Evolutionary conservation across 2,888 invertebrate species (phyloP), one percentile per base, ranked within the genome.

Genomic region (Myopa tessellatipennis): DNA sequence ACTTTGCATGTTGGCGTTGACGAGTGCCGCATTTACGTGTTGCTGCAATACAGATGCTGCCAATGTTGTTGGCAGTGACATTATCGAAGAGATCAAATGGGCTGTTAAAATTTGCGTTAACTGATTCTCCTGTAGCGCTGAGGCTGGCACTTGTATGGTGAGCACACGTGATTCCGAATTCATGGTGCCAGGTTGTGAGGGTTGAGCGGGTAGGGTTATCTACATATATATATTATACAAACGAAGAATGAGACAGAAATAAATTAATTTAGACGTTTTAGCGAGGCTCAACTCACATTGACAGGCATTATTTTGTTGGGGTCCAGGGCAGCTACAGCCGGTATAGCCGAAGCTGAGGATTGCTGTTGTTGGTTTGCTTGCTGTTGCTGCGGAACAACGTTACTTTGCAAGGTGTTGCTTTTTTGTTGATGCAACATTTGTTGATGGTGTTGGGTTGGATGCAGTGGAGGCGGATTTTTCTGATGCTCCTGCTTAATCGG

Each of bases 81-180:
- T 95, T 55, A 97, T 96, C 7, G 97, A 96, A 83, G 96, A 94
- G 81, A 97, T 96, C 73, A 97, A 93, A 74, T 96, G 95, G 60
- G 96, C 95, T 60, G 96, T 96, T 80, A 96, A 91, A 76, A 96
- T 94, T 88, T 89, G 92, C 82, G 92, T 92, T 26, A 92, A 86
- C 84, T 92, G 92, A 84, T 92, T 92, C 86, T 94, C 93, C 89
- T 94, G 94, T 74, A 96, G 91, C 45, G 96, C 95, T 14, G 95
- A 94, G 38, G 95, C 95, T 79, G 96, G 96, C 84, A 96, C 96
- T 90, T 96, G 96, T 86, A 96, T 96, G n/a, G 95, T 96, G 78
- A 96, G 92, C 67, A 95, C 92, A 80, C 96, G 92, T 79, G 89
- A 87, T 82, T 93, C 93, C 34, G 93, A 92, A 81, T 93, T 93